phyloP scores from a whole-genome alignment of 2,888 invertebrate species.

The Aphodius sticticus region DNA sequence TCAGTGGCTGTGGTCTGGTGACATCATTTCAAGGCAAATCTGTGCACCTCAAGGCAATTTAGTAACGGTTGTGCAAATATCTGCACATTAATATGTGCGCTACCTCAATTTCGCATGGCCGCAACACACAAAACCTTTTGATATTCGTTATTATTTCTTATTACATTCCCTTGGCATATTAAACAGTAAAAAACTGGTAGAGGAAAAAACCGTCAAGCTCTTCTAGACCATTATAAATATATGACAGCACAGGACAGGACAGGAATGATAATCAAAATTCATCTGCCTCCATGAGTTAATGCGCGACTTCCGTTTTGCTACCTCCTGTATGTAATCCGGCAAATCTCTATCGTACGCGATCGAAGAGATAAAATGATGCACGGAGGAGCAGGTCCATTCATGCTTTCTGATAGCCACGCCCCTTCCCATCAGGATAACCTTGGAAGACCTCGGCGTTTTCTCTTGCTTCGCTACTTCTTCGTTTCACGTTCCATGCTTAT shows the following conservation, averaged over 20 bases:
- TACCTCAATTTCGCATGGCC: not conserved
- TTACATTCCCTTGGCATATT: not conserved
- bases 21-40: not conserved
- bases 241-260: not conserved
- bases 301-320: not conserved
- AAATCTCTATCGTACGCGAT: not conserved
- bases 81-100: not conserved
- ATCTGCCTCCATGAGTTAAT: not conserved
- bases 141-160: not conserved
- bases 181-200: not conserved
- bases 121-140: not conserved
- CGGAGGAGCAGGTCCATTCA: conserved; percentile 35
- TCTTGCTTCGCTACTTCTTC: conserved; percentile 20
- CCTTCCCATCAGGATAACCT: conserved; percentile 34
- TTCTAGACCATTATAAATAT: no score
- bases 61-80: not conserved
- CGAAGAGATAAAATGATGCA: not conserved
- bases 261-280: not conserved
- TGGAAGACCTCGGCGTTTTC: conserved; percentile 37
- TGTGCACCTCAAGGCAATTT: not conserved
- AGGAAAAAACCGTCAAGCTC: no score
- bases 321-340: not conserved
- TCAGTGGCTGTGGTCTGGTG: not conserved
- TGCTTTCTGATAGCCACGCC: conserved; percentile 33
- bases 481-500: conserved; percentile 9